Evolutionary conservation across 2,113 vertebrate genomes (phyloP).

Genomic region (Donacobius atricapilla): DNA sequence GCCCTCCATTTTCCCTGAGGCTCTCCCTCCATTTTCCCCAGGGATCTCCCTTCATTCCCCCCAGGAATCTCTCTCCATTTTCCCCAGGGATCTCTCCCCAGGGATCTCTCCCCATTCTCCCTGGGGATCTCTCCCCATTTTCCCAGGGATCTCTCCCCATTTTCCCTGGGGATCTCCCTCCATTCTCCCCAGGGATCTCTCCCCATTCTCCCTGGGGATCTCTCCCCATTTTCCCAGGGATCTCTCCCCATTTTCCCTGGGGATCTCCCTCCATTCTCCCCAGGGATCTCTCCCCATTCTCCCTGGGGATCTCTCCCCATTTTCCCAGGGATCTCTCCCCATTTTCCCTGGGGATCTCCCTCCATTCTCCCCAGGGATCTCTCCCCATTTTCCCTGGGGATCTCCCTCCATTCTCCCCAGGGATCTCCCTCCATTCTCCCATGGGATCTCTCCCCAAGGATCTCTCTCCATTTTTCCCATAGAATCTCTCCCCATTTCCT

Average conservation of each 20-base stretch:
- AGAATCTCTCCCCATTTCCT: rapidly evolving
- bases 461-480: rapidly evolving
- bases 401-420: rapidly evolving
- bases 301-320: rapidly evolving
- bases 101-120: rapidly evolving
- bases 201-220: no score
- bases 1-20: rapidly evolving
- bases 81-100: no score
- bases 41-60: background rate
- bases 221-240: no score
- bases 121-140: background rate
- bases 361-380: background rate
- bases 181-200: background rate
- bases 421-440: background rate
- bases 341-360: background rate
- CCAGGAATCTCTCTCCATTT: background rate
- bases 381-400: rapidly evolving
- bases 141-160: background rate
- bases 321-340: background rate
- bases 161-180: no score
- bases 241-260: no score
- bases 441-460: background rate
- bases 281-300: rapidly evolving
- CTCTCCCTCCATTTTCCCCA: background rate
- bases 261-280: no score